Evolutionary conservation across 2,113 vertebrate species (phyloP).

Genomic region (Caretta caretta): DNA sequence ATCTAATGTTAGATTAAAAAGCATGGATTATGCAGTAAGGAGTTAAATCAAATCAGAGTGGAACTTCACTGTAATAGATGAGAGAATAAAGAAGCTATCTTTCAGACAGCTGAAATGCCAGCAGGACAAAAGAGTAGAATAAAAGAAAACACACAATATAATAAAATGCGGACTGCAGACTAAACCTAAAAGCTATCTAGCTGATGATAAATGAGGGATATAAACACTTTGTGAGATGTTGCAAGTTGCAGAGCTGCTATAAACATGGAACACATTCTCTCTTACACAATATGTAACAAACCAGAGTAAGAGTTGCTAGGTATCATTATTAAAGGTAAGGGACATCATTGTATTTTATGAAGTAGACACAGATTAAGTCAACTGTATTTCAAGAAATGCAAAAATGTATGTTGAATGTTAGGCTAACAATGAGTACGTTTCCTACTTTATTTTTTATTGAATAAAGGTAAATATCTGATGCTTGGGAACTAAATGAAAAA

Average conservation of each 20-base stretch:
- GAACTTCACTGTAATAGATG: not conserved
- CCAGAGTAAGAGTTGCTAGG: not conserved
- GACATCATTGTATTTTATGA: not conserved
- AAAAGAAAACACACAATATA: rapidly evolving
- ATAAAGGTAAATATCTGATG: not conserved
- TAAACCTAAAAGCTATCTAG: not conserved
- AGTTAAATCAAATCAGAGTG: not conserved
- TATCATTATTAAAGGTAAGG: not conserved
- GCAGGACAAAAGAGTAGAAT: not conserved
- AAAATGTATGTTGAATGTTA: not conserved
- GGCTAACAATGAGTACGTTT: not conserved
- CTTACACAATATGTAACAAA: not conserved
- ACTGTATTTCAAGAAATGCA: not conserved
- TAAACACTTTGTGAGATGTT: not conserved
- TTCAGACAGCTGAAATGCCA: not conserved
- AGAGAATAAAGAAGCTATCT: not conserved
- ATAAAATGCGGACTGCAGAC: not conserved
- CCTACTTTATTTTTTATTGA: not conserved
- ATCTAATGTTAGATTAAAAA: not conserved
- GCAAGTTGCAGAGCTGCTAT: not conserved
- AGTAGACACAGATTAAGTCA: not conserved
- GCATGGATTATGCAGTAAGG: not conserved
- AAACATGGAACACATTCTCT: not conserved
- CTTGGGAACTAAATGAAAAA: not conserved
- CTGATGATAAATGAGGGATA: not conserved